phyloP scores from a whole-genome alignment of 2,113 vertebrate species.

The Lanius collurio region DNA sequence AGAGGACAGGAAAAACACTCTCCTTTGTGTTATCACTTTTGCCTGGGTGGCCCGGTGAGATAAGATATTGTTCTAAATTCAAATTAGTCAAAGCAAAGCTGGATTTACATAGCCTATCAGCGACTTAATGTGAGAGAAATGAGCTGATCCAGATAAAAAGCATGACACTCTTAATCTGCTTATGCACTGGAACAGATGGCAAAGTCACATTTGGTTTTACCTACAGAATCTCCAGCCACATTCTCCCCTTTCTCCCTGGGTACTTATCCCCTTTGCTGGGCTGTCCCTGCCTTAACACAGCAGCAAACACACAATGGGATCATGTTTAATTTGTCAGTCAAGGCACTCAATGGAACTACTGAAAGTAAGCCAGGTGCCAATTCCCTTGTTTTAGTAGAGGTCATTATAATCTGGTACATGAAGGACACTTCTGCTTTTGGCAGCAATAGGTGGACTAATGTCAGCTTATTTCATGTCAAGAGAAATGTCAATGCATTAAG shows the following conservation, averaged over 20 bases:
- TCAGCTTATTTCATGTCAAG: background rate
- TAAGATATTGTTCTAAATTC: conserved; percentile 40
- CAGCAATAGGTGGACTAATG: background rate
- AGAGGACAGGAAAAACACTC: background rate
- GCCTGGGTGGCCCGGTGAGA: background rate
- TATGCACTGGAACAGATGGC: background rate
- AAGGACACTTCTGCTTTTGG: conserved; percentile 4
- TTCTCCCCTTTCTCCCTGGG: background rate
- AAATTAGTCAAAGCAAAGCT: background rate
- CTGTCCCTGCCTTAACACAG: background rate
- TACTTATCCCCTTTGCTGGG: background rate
- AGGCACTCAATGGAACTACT: background rate
- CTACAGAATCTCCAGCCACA: background rate
- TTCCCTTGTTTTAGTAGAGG: background rate
- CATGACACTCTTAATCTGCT: conserved; percentile 26
- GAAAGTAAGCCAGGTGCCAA: background rate
- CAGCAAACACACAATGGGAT: background rate
- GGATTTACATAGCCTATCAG: conserved; percentile 6
- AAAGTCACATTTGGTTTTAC: background rate
- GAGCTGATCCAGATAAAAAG: conserved; percentile 25
- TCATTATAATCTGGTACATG: background rate
- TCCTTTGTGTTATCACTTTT: background rate
- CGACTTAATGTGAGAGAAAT: conserved; percentile 31
- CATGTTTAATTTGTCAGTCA: background rate
- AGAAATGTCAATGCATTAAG: background rate